Evolutionary conservation across 2,797 vertebrate genomes (phyloP).

Genomic region (Chaetodon trifasciatus): DNA sequence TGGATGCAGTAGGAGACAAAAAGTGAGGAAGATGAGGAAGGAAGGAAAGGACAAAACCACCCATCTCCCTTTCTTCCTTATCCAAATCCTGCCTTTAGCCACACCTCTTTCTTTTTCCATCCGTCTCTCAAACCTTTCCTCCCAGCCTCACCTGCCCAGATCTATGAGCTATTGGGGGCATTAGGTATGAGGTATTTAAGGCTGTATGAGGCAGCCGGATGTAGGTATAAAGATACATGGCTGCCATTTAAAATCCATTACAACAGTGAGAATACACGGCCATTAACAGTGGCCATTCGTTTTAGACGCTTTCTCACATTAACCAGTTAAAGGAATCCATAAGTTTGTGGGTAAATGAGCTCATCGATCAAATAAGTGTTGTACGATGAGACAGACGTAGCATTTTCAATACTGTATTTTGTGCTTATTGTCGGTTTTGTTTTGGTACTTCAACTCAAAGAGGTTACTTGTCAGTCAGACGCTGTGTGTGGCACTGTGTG

Average conservation of each 20-base stretch:
- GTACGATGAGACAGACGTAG: conserved; percentile 13
- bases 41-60: conserved; percentile 13
- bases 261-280: conserved; percentile 36
- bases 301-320: conserved; percentile 36
- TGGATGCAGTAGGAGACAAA: not conserved
- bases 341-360: conserved; percentile 48
- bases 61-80: conserved; percentile 12
- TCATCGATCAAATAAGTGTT: conserved; percentile 48
- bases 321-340: conserved; percentile 52
- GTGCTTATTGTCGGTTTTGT: conserved; percentile 6
- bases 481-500: not conserved
- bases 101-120: conserved; percentile 23
- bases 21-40: conserved; percentile 13
- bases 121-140: conserved; percentile 21
- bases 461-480: conserved; percentile 13
- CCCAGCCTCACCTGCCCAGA: conserved; percentile 7
- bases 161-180: conserved; percentile 42
- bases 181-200: conserved; percentile 56
- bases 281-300: conserved; percentile 41
- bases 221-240: conserved; percentile 69
- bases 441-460: not conserved
- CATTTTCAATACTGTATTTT: conserved; percentile 11
- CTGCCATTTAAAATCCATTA: conserved; percentile 78
- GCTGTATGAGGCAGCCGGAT: conserved; percentile 32
- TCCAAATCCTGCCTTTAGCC: conserved; percentile 25